A percentile compares a stretch with the other conserved stretches of the same genome.
Conservation (phyloP, 1,140 invertebrate genomes). For the Ylistrum balloti region DNA sequence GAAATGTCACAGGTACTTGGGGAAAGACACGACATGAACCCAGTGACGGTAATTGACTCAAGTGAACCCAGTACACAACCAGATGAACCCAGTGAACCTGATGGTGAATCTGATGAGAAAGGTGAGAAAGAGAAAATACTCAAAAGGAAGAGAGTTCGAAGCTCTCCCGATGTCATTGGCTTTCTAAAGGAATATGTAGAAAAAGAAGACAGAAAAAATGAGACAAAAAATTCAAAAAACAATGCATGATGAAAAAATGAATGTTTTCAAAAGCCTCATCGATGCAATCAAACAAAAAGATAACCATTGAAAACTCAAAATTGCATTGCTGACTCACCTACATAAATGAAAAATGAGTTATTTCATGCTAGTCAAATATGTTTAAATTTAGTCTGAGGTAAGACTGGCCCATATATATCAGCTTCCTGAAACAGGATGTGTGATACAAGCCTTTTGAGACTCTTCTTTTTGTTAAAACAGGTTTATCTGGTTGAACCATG, state of each 20-base stretch:
- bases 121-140: background rate
- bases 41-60: background rate
- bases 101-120: too few species aligned
- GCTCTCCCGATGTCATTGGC: background rate
- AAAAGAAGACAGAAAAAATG: constrained; percentile 47
- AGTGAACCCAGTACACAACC: background rate
- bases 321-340: too few species aligned
- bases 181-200: constrained; percentile 42
- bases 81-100: background rate
- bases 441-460: too few species aligned
- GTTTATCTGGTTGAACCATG: too few species aligned
- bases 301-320: too few species aligned
- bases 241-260: constrained; percentile 48
- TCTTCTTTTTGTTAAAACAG: too few species aligned
- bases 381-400: too few species aligned
- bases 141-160: constrained; percentile 43
- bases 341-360: too few species aligned
- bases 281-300: too few species aligned
- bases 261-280: constrained; percentile 36
- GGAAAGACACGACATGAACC: constrained; percentile 36
- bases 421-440: too few species aligned
- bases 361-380: too few species aligned
- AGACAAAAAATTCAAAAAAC: background rate
- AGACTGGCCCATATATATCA: too few species aligned
- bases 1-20: background rate